Conservation (phyloP, 2,113 vertebrate species). For the Eolophus roseicapilla region DNA sequence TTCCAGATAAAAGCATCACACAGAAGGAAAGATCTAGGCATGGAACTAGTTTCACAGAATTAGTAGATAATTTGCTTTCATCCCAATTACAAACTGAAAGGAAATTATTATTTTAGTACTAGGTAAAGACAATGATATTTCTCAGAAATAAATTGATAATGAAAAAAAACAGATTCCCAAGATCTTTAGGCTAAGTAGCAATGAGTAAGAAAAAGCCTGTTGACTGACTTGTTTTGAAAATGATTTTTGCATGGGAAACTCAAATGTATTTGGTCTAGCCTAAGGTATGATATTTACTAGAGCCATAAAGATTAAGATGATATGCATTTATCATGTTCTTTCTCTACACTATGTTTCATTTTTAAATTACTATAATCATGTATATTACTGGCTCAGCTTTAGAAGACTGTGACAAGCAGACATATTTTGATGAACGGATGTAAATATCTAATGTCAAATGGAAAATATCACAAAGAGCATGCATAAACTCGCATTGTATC, state of each 20-base stretch:
- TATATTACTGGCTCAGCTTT: conserved; percentile 68
- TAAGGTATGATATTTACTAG: conserved; percentile 78
- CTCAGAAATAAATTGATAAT: conserved; percentile 73
- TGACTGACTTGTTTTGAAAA: conserved; percentile 75
- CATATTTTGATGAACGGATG: conserved; percentile 68
- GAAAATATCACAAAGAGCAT: conserved; percentile 63
- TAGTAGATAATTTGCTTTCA: conserved; percentile 49
- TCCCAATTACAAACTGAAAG: conserved; percentile 48
- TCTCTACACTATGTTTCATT: conserved; percentile 64
- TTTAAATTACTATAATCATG: conserved; percentile 75
- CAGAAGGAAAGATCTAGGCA: conserved; percentile 34
- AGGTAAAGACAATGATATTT: conserved; percentile 58
- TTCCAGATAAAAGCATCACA: conserved; percentile 39
- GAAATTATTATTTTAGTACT: conserved; percentile 57
- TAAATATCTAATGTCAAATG: conserved; percentile 69
- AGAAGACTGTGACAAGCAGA: conserved; percentile 56
- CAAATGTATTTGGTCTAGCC: conserved; percentile 70
- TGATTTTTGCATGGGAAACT: conserved; percentile 71
- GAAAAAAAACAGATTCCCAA: conserved; percentile 67
- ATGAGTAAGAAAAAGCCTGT: conserved; percentile 72
- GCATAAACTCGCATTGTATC: conserved; percentile 36
- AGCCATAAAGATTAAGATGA: conserved; percentile 72
- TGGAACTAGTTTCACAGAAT: conserved; percentile 40
- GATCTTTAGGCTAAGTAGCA: conserved; percentile 74
- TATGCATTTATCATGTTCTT: conserved; percentile 73